A percentile compares a stretch with the other conserved stretches of the same genome.
Evolutionary conservation across 2,113 vertebrate genomes (phyloP).

Genomic region (Arothron firmamentum): DNA sequence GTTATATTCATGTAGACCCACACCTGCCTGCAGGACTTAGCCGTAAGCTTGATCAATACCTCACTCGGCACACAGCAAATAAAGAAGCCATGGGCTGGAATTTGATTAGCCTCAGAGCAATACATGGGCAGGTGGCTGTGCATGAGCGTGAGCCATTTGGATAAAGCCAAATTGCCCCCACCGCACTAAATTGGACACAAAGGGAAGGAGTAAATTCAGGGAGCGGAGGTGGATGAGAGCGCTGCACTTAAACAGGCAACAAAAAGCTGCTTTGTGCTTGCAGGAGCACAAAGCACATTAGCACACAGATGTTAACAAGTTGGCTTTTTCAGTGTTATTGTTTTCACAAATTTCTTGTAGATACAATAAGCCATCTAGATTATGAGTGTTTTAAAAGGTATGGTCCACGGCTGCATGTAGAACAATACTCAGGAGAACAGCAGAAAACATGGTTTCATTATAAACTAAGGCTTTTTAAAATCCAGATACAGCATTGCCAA

Average conservation of each 20-base stretch:
- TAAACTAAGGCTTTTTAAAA: no score
- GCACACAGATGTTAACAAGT: constrained; percentile 8
- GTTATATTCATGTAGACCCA: constrained; percentile 20
- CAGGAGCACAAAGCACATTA: constrained; percentile 30
- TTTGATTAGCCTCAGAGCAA: constrained; percentile 23
- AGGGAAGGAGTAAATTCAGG: constrained; percentile 32
- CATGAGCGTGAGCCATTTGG: constrained; percentile 6
- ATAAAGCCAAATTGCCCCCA: constrained; percentile 35
- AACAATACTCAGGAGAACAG: constrained; percentile 2
- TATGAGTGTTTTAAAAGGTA: constrained; percentile 4
- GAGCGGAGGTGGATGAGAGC: constrained; percentile 24
- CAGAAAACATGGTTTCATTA: not conserved
- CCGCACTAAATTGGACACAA: constrained; percentile 29
- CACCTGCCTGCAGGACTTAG: constrained; percentile 32
- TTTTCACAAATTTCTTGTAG: constrained; percentile 7
- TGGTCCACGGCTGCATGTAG: constrained; percentile 1
- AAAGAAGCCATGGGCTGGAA: constrained; percentile 22
- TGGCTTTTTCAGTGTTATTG: constrained; percentile 1
- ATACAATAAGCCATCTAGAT: constrained; percentile 11
- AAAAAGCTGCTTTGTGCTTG: constrained; percentile 33
- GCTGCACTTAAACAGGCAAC: constrained; percentile 12
- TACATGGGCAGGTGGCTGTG: constrained; percentile 20
- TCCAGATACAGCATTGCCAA: no score
- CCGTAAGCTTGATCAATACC: constrained; percentile 43
- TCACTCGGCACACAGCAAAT: constrained; percentile 28